Percentiles rank a stretch among this genome's conserved stretches.
Evolutionary conservation across 2,888 invertebrate species (phyloP).

Genomic region (Agrotis clavis): DNA sequence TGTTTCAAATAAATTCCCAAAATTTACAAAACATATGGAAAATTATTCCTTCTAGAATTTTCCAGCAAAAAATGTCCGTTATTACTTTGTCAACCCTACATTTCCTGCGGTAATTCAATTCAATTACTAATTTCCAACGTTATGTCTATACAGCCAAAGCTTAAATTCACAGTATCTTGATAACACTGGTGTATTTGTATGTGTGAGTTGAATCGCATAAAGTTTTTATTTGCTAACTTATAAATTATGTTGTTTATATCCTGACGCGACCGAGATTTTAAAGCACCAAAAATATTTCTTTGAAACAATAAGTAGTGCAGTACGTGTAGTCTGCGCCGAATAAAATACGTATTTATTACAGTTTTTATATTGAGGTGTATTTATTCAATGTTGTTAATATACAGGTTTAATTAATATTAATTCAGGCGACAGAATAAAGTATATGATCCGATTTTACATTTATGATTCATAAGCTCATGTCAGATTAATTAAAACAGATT

Average conservation of each 20-base stretch:
- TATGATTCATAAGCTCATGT: constrained; percentile 15
- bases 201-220: constrained; percentile 50
- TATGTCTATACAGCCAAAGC: constrained; percentile 61
- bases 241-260: constrained; percentile 74
- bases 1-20: not conserved
- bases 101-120: constrained; percentile 49
- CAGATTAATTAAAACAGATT: constrained; percentile 9
- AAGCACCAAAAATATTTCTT: constrained; percentile 64
- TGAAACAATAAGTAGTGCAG: constrained; percentile 64
- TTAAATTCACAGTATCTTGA: constrained; percentile 54
- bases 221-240: constrained; percentile 63
- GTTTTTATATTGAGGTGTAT: constrained; percentile 35
- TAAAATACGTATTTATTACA: constrained; percentile 29
- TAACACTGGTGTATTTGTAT: constrained; percentile 21
- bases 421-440: not conserved
- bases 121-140: constrained; percentile 60
- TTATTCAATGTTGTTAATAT: not conserved
- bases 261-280: constrained; percentile 76
- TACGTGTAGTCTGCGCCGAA: constrained; percentile 26
- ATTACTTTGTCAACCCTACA: constrained; percentile 60
- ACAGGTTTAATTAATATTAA: constrained; percentile 27
- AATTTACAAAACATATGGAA: not conserved
- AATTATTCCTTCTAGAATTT: constrained; percentile 38
- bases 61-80: constrained; percentile 31
- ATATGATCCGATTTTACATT: constrained; percentile 2